Evolutionary conservation across 1,140 invertebrate genomes (phyloP).

Genomic region (Caenorhabditis remanei): DNA sequence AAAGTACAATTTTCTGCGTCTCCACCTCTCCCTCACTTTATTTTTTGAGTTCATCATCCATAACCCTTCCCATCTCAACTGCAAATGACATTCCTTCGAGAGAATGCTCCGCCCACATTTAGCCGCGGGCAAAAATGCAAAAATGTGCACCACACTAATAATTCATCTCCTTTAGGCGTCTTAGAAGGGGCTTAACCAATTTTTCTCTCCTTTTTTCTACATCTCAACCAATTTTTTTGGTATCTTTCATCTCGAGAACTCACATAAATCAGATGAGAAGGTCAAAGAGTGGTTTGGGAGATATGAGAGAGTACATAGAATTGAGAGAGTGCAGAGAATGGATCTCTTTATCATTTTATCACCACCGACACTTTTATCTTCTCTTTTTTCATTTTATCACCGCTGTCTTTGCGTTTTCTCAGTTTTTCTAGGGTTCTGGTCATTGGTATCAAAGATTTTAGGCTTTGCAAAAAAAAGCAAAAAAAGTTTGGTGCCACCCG

Average conservation of each 20-base stretch:
- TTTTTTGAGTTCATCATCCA: neutral
- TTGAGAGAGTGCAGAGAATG: slow-evolving; percentile 1
- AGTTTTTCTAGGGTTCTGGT: neutral
- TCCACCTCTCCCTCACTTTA: neutral
- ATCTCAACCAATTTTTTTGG: neutral
- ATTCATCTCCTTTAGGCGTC: slow-evolving; percentile 23
- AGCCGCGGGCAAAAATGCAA: neutral
- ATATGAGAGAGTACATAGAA: neutral
- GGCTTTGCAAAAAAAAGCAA: neutral
- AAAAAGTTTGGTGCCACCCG: neutral
- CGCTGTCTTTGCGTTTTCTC: neutral
- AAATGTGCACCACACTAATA: slow-evolving; percentile 21
- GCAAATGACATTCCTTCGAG: neutral
- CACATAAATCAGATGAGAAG: slow-evolving; percentile 48
- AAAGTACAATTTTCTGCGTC: slow-evolving; percentile 15
- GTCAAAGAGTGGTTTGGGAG: slow-evolving; percentile 34
- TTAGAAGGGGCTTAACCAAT: slow-evolving; percentile 20
- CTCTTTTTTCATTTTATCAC: slow-evolving; percentile 4
- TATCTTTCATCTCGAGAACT: neutral
- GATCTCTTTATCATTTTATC: slow-evolving; percentile 16
- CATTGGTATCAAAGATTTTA: neutral
- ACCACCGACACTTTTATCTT: neutral
- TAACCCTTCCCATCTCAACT: neutral
- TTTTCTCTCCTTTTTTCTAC: neutral
- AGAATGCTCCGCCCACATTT: neutral